Percentiles rank a stretch among this genome's conserved stretches.
Evolutionary conservation across 2,797 vertebrate species (phyloP).

Genomic region (Crocodylus rhombifer): DNA sequence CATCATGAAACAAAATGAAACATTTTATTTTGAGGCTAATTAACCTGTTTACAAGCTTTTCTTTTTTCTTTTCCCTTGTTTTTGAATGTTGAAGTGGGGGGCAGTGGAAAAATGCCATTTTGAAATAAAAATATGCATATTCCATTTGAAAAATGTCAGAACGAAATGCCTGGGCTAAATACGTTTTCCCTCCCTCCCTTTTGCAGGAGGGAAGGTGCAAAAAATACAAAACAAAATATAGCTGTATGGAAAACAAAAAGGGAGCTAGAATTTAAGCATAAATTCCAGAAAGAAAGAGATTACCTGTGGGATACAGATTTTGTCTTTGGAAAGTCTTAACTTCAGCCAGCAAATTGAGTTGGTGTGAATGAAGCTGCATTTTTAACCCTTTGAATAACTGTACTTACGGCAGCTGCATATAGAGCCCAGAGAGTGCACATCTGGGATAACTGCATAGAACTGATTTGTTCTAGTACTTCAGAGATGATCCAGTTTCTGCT

Average conservation of each 20-base stretch:
- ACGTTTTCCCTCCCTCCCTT: too few species aligned
- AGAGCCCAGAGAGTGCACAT: background rate
- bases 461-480: slow-evolving; percentile 65
- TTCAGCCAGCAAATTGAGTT: background rate
- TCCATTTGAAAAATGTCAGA: too few species aligned
- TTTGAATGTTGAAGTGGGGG: background rate
- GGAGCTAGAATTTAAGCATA: background rate
- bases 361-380: background rate
- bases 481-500: slow-evolving; percentile 68
- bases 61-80: background rate
- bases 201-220: too few species aligned
- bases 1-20: background rate
- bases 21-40: background rate
- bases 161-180: too few species aligned
- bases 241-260: background rate
- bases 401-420: slow-evolving; percentile 7
- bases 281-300: background rate
- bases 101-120: too few species aligned
- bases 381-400: background rate
- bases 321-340: background rate
- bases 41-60: background rate
- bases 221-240: background rate
- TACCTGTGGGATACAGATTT: background rate
- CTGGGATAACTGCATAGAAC: slow-evolving; percentile 45
- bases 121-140: too few species aligned